Percentiles rank a stretch among this genome's conserved stretches.
Conservation (phyloP, 2,797 vertebrate species). For the Enteromius treurensis region DNA sequence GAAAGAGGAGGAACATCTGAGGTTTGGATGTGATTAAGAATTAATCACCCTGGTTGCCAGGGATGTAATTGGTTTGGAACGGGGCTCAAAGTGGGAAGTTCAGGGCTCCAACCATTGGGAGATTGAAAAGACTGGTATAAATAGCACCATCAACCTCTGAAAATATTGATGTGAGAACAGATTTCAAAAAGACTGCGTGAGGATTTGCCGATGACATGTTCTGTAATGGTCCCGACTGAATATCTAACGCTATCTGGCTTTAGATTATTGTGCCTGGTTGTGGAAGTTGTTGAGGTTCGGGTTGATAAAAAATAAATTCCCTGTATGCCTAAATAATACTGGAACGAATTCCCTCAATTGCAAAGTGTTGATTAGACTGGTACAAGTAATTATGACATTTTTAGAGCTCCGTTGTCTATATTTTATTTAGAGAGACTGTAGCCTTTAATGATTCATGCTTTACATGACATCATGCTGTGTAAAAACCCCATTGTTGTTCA, state of each 20-base stretch:
- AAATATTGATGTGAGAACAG: slow-evolving; percentile 53
- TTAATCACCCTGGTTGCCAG: slow-evolving; percentile 57
- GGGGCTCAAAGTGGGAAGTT: slow-evolving; percentile 56
- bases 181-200: slow-evolving; percentile 27
- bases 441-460: slow-evolving; percentile 21
- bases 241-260: not conserved
- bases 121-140: slow-evolving; percentile 53
- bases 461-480: slow-evolving; percentile 11
- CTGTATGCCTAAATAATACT: not conserved
- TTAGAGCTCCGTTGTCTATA: not conserved
- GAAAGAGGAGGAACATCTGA: slow-evolving; percentile 61
- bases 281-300: not conserved
- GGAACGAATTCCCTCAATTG: not conserved
- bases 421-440: slow-evolving; percentile 19
- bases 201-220: not conserved
- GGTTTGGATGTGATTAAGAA: slow-evolving; percentile 65
- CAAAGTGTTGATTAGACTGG: slow-evolving; percentile 8
- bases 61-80: slow-evolving; percentile 63
- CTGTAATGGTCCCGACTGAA: not conserved
- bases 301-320: not conserved
- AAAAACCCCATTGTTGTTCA: slow-evolving; percentile 1
- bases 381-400: slow-evolving; percentile 25
- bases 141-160: slow-evolving; percentile 54
- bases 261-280: not conserved
- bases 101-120: slow-evolving; percentile 54